Conservation (phyloP, 2,888 invertebrate genomes). For the Cheilosia urbana region DNA sequence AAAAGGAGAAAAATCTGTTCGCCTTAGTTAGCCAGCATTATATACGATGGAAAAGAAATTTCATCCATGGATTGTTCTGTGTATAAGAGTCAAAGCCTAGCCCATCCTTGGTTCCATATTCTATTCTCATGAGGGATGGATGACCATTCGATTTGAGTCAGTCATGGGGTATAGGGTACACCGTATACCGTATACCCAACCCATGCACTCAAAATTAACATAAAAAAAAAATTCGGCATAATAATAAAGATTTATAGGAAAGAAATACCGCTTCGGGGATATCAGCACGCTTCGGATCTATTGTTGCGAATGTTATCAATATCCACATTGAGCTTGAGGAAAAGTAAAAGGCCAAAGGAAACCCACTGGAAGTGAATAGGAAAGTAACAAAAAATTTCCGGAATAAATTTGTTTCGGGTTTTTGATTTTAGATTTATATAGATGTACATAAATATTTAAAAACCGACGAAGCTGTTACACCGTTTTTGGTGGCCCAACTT, state of each 20-base stretch:
- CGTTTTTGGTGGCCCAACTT: constrained; percentile 12
- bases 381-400: constrained; percentile 14
- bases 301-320: constrained; percentile 44
- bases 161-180: neutral
- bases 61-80: constrained; percentile 5
- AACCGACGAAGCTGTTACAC: neutral
- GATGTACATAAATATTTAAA: neutral
- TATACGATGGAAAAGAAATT: neutral
- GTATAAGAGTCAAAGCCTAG: constrained; percentile 32
- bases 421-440: neutral
- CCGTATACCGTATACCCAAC: constrained; percentile 1
- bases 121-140: constrained; percentile 14
- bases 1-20: constrained; percentile 47
- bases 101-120: constrained; percentile 24
- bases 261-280: constrained; percentile 38
- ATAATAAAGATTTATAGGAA: constrained; percentile 59
- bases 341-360: constrained; percentile 33
- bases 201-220: constrained; percentile 50
- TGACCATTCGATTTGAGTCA: constrained; percentile 19
- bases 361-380: constrained; percentile 31
- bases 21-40: neutral
- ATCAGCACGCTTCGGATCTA: constrained; percentile 35
- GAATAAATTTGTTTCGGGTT: constrained; percentile 50
- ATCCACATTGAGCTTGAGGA: neutral
- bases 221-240: constrained; percentile 50